Evolutionary conservation across 2,888 invertebrate genomes (phyloP).

Genomic region (Sarcophaga subvicina): DNA sequence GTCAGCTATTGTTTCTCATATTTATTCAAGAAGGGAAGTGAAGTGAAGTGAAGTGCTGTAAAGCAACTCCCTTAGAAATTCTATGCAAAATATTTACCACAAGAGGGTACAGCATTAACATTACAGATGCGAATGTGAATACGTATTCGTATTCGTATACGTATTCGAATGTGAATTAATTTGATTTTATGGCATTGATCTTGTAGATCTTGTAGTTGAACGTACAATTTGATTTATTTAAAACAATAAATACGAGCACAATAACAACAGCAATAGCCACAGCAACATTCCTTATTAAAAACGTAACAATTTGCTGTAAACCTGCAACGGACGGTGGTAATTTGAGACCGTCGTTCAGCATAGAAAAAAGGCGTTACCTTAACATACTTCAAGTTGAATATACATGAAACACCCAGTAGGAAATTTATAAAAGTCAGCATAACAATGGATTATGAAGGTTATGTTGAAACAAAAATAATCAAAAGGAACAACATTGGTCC

Average conservation of each 20-base stretch:
- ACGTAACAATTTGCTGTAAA: slow-evolving; percentile 30
- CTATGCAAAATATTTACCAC: background rate
- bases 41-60: too few relatives aligned
- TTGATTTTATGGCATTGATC: slow-evolving; percentile 65
- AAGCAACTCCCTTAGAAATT: slow-evolving; percentile 32
- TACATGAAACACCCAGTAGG: slow-evolving; percentile 31
- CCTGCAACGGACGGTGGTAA: background rate
- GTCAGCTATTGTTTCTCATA: too few relatives aligned
- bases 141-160: background rate
- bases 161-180: slow-evolving; percentile 18
- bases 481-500: too few relatives aligned
- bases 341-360: slow-evolving; percentile 16
- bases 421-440: background rate
- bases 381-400: slow-evolving; percentile 49
- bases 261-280: background rate
- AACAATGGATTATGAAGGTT: too few relatives aligned
- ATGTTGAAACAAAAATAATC: too few relatives aligned
- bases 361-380: slow-evolving; percentile 62
- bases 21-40: too few relatives aligned
- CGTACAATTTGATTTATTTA: slow-evolving; percentile 59
- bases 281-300: background rate
- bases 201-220: slow-evolving; percentile 62
- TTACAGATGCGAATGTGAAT: slow-evolving; percentile 38
- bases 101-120: slow-evolving; percentile 14
- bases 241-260: slow-evolving; percentile 26